Evolutionary conservation across 1,140 invertebrate species (phyloP).

Genomic region (Drosophila lini): DNA sequence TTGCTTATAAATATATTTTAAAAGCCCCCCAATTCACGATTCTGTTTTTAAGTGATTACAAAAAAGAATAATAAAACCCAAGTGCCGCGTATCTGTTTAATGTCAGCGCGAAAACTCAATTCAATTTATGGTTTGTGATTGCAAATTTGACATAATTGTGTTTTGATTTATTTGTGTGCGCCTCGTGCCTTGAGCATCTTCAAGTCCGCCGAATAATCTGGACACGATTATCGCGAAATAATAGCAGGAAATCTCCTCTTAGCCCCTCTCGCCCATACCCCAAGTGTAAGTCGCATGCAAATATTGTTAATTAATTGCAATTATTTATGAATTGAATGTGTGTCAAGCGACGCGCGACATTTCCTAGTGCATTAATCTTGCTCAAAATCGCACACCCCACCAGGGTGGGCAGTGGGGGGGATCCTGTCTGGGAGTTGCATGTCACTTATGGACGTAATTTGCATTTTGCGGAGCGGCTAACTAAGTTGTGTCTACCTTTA

Average conservation of each 20-base stretch:
- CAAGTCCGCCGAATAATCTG: slow-evolving; percentile 12
- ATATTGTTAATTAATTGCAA: slow-evolving; percentile 70
- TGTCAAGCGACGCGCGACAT: slow-evolving; percentile 56
- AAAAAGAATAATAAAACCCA: slow-evolving; percentile 37
- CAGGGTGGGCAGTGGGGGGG: slow-evolving; percentile 1
- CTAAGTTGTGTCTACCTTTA: slow-evolving; percentile 9
- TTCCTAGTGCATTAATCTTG: slow-evolving; percentile 76
- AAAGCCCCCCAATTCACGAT: slow-evolving; percentile 28
- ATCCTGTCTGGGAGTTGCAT: slow-evolving; percentile 41
- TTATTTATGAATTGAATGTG: slow-evolving; percentile 72
- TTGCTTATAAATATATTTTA: slow-evolving; percentile 56
- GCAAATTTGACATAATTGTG: slow-evolving; percentile 77
- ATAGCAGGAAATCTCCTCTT: neutral
- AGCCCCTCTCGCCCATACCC: neutral
- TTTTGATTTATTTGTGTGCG: slow-evolving; percentile 57
- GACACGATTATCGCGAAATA: slow-evolving; percentile 33
- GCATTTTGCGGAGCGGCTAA: slow-evolving; percentile 31
- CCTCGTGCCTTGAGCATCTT: slow-evolving; percentile 22
- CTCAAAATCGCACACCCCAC: slow-evolving; percentile 44
- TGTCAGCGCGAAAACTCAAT: slow-evolving; percentile 62
- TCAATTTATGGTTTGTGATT: slow-evolving; percentile 74
- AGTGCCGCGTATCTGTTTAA: slow-evolving; percentile 62
- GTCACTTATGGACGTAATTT: slow-evolving; percentile 38
- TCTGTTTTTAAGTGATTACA: slow-evolving; percentile 50
- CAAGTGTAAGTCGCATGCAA: slow-evolving; percentile 60